Conservation (phyloP, 2,113 vertebrate genomes). For the Aspidoscelis tigris region DNA sequence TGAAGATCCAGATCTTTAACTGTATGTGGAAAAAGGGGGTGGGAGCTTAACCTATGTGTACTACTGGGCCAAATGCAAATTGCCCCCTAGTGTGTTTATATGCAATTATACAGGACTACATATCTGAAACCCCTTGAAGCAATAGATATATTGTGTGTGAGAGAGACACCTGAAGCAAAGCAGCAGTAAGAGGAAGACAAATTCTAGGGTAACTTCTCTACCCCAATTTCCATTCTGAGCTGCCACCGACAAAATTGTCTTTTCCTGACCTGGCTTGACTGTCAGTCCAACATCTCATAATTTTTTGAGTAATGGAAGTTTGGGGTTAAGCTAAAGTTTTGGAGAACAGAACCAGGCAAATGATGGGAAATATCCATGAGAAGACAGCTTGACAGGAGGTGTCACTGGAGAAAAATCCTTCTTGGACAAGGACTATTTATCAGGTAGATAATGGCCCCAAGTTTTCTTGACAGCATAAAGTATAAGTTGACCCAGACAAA, state of each 20-base stretch:
- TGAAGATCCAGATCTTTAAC: too few species aligned
- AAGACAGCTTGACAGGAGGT: constrained; percentile 60
- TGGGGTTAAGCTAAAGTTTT: constrained; percentile 29
- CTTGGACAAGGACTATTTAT: constrained; percentile 62
- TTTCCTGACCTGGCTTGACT: neutral
- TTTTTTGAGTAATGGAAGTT: neutral
- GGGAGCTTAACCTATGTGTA: too few species aligned
- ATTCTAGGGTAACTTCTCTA: neutral
- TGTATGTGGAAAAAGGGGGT: too few species aligned
- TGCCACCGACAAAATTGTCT: neutral
- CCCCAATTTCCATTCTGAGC: neutral
- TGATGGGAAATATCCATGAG: constrained; percentile 68
- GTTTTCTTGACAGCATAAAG: constrained; percentile 63
- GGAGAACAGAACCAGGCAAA: constrained; percentile 63
- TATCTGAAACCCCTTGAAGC: neutral
- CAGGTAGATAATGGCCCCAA: constrained; percentile 73
- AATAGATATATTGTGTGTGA: neutral
- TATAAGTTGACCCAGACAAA: constrained; percentile 44
- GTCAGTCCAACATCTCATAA: neutral
- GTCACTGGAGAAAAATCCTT: constrained; percentile 56
- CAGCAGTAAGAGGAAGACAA: neutral
- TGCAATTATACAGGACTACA: neutral
- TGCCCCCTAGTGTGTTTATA: too few species aligned
- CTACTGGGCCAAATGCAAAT: too few species aligned
- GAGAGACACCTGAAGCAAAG: neutral